Base-by-base conservation (phyloP, 64 coral and sea anemone species). In the Catalaphyllia jardinei region DNA sequence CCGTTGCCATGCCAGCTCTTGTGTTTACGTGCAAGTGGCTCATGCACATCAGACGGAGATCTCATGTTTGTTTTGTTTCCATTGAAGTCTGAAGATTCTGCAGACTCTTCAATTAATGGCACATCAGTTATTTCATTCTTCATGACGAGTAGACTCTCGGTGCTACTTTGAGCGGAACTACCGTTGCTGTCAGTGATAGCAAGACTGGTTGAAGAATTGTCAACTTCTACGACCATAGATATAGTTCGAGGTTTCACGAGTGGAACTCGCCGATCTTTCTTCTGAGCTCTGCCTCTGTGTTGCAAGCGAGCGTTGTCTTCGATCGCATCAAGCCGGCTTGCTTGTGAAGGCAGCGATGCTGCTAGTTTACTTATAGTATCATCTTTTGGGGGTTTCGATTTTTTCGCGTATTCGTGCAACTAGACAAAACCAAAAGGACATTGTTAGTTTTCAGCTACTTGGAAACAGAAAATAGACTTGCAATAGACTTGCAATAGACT, bases 371-470 rank as follows among this genome's bases (percentile, higher is more conserved):
- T 28, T 29, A 25, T 27, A 10, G 17, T 52, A 6, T 73, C 39
- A 31, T 84, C 67, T 42, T 50, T 83, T 17, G 73, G 84, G 5
- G 79, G 89, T 11, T 81, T 91, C 24, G 33, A 8, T 22, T 85
- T 85, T 31, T 51, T 83, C 10, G 11, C 46, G 57, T 74, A 83
- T 63, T 80, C 89, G 22, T 91, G 50, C 31, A 91, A 52, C 89
- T 91, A 67, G 29, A 64, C 22, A 67, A 84, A 17, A 10, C 19
- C 12, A 84, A 46, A 67, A 71, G 10, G 18, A 35, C n/a, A 83
- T 55, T 10, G 54, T 46, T 46, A 46, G 42, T 46, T 46, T 5
- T 46, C 42, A 46, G 42, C 42, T 46, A 46, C 6, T 8, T 46
- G 42, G 42, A 46, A 5, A 7, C 7, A 35, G 33, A n/a, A n/a